A percentile compares a stretch with the other conserved stretches of the same genome.
These are phyloP conservation scores for Phycodurus eques DNA, from an alignment of 2,113 vertebrate species.

Conservation along the genomic window DNA sequence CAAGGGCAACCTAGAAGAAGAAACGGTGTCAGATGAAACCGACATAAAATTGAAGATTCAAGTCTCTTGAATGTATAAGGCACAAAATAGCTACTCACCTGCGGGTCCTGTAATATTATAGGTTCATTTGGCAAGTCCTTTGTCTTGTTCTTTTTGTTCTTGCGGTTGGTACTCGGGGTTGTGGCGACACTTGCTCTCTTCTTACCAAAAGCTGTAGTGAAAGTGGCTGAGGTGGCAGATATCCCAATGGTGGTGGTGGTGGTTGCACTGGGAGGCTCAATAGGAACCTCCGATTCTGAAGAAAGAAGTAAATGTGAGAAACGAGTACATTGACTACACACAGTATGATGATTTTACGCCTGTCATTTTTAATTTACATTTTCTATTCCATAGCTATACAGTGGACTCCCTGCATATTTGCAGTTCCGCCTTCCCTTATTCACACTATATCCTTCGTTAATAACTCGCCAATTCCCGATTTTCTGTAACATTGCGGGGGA, in stretches of 20 bases:
- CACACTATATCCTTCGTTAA: no score
- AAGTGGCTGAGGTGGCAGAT: slow-evolving; percentile 94
- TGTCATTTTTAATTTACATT: no score
- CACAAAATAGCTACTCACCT: slow-evolving; percentile 51
- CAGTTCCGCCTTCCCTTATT: no score
- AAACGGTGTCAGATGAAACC: background rate
- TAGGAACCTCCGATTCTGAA: slow-evolving; percentile 90
- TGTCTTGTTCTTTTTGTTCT: slow-evolving; percentile 99
- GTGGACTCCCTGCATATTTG: no score
- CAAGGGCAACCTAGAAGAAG: slow-evolving; percentile 79
- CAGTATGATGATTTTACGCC: no score
- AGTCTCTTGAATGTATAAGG: background rate
- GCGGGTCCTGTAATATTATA: slow-evolving; percentile 91
- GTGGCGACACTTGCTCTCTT: slow-evolving; percentile 92
- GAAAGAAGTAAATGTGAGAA: background rate
- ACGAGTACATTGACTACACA: background rate
- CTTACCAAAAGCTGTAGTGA: slow-evolving; percentile 93
- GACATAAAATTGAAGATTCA: background rate
- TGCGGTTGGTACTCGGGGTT: slow-evolving; percentile 91
- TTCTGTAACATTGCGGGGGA: no score
- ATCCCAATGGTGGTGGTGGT: slow-evolving; percentile 98
- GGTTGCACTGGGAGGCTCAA: slow-evolving; percentile 97
- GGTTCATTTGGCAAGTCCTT: slow-evolving; percentile 90
- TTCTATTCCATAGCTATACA: no score
- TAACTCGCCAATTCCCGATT: no score